phyloP scores from a whole-genome alignment of 2,888 invertebrate genomes.

The Ecliptopera silaceata region DNA sequence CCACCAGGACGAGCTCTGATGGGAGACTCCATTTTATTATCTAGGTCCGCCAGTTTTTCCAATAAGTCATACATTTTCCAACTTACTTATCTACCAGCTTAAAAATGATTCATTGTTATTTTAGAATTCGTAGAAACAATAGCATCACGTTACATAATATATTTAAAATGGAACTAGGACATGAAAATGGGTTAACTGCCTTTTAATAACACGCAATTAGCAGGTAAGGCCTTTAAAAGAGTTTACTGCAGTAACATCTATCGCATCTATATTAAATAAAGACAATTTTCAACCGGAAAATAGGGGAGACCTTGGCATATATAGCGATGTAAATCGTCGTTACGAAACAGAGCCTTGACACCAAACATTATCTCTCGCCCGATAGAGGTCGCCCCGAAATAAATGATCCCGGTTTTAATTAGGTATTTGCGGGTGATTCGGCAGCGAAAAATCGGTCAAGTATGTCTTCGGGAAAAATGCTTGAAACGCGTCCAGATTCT shows the following conservation, averaged over 20 bases:
- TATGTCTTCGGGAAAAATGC: constrained; percentile 56
- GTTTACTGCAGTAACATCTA: constrained; percentile 39
- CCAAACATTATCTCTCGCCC: constrained; percentile 74
- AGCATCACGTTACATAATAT: constrained; percentile 52
- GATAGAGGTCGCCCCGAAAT: constrained; percentile 76
- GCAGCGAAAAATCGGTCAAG: constrained; percentile 75
- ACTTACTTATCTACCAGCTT: constrained; percentile 18
- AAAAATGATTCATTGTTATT: constrained; percentile 30
- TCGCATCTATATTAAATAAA: constrained; percentile 42
- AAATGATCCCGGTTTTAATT: constrained; percentile 66
- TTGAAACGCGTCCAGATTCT: constrained; percentile 60
- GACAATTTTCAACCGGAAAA: constrained; percentile 57
- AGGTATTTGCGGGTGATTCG: constrained; percentile 57
- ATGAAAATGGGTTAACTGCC: constrained; percentile 76
- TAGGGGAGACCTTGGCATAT: constrained; percentile 69
- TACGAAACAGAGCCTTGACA: constrained; percentile 79
- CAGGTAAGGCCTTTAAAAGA: constrained; percentile 41
- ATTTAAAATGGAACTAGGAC: constrained; percentile 61
- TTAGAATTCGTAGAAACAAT: constrained; percentile 52
- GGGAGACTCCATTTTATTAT: background rate
- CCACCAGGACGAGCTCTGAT: background rate
- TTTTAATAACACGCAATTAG: constrained; percentile 78
- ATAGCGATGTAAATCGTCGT: constrained; percentile 56
- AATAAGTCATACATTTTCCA: constrained; percentile 35
- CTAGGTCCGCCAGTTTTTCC: constrained; percentile 27